Evolutionary conservation across 2,888 invertebrate species (phyloP).

Genomic region (Lutraria lutraria): DNA sequence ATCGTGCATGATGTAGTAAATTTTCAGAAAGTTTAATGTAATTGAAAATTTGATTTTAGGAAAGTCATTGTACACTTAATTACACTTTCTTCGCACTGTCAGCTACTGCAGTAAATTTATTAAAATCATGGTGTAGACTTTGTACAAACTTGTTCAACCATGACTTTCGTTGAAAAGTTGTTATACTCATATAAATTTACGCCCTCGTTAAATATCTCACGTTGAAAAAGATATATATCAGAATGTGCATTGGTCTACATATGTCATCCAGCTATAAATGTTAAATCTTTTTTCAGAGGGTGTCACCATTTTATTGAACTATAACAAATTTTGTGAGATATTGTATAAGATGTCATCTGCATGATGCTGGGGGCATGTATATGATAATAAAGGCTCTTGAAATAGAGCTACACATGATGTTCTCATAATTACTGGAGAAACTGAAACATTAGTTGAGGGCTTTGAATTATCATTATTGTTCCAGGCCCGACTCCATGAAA

Average conservation of each 20-base stretch:
- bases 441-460: no score
- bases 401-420: background rate
- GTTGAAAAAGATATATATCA: background rate
- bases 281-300: background rate
- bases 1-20: background rate
- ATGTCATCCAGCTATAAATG: background rate
- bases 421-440: background rate
- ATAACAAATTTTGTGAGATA: background rate
- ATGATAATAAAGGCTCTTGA: background rate
- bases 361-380: background rate
- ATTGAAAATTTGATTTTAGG: background rate
- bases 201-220: background rate
- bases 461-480: no score
- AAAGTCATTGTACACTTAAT: background rate
- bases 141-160: background rate
- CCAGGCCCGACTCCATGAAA: no score
- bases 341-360: background rate
- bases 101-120: background rate
- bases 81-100: background rate
- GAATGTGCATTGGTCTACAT: background rate
- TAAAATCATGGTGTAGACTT: background rate
- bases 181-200: background rate
- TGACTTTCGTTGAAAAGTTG: background rate
- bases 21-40: background rate
- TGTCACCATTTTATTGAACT: conserved; percentile 1